Base-by-base conservation (phyloP, 2,113 vertebrate species). In the Aspiorhynchus laticeps region DNA sequence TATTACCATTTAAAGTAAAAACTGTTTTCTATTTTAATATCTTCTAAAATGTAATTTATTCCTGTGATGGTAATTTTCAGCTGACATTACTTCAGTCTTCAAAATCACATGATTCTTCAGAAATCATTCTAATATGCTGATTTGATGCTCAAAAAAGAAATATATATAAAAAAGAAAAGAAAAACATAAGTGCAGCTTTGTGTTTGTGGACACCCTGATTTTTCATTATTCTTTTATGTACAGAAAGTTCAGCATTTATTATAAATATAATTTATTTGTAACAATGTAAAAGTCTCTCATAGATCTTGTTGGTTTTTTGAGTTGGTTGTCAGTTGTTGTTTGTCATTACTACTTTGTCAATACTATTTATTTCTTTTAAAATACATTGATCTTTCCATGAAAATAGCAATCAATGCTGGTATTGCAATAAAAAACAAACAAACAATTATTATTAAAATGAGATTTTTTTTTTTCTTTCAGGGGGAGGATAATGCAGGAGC, bases 401-500 rank as follows among this genome's bases (percentile, higher is more conserved):
- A 53, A 19, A 19, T 6, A 53, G 51, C 51, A 15, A 53, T 19
- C 15, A 51, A 51, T 51, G 4, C 48, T 19, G 48, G 48, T 17
- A 51, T 53, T 53, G 51, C 51, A 19, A 53, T 53, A 19, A 53
- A 2, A 53, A 53, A 5, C 46, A 48, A 51, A 51, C 48, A 51
- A 53, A 2, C 51, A 19, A 19, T 53, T 53, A 1, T 51, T 51
- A 15, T 15, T 51, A 1, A 17, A 53, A 19, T 73, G 12, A 53
- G 43, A 33, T n/a, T 2, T 15, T 3, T 56, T 56, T 59, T 6
- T 51, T 59, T 31, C 7, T 67, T 21, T 59, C 6, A 87, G 83
- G 75, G 76, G 46, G 88, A 59, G 21, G 56, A 61, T 2, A 73
- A 76, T 71, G 85, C 82, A 80, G 78, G 67, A 48, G 28, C 85